Percentiles rank a stretch among this genome's conserved stretches.
Conservation (phyloP, 2,888 invertebrate genomes). For the Pecten maximus region DNA sequence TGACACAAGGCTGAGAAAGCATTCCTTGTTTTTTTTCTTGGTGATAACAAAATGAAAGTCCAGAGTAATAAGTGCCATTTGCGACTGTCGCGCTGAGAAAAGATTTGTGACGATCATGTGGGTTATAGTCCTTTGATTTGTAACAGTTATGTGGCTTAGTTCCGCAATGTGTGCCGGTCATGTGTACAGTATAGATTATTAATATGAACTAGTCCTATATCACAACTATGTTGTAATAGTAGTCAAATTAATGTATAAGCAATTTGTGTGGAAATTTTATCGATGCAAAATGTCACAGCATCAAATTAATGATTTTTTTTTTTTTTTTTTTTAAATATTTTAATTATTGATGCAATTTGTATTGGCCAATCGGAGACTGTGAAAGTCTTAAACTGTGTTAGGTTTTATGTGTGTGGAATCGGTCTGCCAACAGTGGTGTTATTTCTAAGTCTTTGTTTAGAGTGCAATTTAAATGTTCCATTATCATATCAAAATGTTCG, state of each 20-base stretch:
- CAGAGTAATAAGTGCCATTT: neutral
- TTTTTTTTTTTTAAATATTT: neutral
- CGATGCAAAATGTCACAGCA: neutral
- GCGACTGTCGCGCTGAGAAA: neutral
- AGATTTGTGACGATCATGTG: neutral
- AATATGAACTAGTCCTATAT: neutral
- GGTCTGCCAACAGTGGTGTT: neutral
- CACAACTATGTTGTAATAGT: neutral
- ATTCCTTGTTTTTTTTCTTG: neutral
- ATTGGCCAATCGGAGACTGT: neutral
- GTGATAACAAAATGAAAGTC: neutral
- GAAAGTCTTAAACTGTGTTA: neutral
- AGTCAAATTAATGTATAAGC: neutral
- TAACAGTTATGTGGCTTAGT: neutral
- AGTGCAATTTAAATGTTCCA: constrained; percentile 17
- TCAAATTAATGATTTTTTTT: neutral
- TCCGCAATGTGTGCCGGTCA: neutral
- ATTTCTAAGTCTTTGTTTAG: constrained; percentile 10
- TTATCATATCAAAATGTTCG: constrained; percentile 11
- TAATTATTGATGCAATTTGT: constrained; percentile 19
- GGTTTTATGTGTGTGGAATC: neutral
- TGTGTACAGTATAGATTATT: neutral
- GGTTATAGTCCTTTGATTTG: neutral
- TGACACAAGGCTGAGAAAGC: constrained; percentile 16
- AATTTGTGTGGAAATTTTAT: neutral